Conservation (phyloP, 2,888 invertebrate genomes). For the Sylvicola cinctus region DNA sequence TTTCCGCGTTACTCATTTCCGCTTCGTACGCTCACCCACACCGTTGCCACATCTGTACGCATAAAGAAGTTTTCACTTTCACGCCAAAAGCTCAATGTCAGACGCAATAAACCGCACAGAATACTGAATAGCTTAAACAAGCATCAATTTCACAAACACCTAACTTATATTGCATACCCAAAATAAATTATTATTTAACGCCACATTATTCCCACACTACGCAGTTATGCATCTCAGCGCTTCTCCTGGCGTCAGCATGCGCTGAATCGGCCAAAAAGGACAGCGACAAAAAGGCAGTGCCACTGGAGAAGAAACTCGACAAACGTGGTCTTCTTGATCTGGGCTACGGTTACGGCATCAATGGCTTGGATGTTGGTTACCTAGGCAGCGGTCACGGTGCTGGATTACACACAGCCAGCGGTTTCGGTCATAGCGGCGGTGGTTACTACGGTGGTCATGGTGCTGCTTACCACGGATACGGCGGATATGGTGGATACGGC, state of each 20-base stretch:
- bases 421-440: constrained; percentile 15
- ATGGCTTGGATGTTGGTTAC: constrained; percentile 54
- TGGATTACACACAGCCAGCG: constrained; percentile 28
- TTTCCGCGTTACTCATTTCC: no score
- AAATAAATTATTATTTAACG: no score
- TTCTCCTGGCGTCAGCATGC: constrained; percentile 46
- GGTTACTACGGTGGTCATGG: constrained; percentile 21
- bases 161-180: no score
- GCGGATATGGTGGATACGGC: constrained; percentile 13
- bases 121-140: no score
- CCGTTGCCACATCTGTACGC: no score
- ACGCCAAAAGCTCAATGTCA: no score
- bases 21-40: no score
- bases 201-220: constrained; percentile 8
- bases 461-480: constrained; percentile 17
- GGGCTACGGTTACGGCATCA: constrained; percentile 60
- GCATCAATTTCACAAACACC: no score
- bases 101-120: no score
- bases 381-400: constrained; percentile 39
- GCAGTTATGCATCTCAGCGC: constrained; percentile 51
- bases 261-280: constrained; percentile 49
- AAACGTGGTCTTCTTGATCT: constrained; percentile 61
- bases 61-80: no score
- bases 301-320: constrained; percentile 55
- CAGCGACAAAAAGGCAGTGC: constrained; percentile 31